These are phyloP conservation scores for Enteromius anoplus DNA, from an alignment of 2,797 vertebrate genomes.

Conservation along the genomic window DNA sequence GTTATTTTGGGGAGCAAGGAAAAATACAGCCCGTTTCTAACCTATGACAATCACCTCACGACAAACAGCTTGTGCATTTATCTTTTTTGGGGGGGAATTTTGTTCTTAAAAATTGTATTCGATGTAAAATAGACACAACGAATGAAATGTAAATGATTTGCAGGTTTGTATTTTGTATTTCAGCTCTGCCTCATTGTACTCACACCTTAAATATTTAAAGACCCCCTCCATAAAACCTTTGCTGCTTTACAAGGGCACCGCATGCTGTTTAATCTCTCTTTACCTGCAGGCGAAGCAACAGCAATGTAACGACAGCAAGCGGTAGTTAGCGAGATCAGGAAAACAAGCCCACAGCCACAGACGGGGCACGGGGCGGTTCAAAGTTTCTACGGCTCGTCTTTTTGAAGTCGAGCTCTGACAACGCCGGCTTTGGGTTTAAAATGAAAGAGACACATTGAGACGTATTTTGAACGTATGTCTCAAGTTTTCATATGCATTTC, in stretches of 20 bases:
- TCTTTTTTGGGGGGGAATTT: conserved; percentile 43
- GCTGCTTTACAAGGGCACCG: conserved; percentile 68
- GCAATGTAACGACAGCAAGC: conserved; percentile 65
- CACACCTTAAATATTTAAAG: conserved; percentile 83
- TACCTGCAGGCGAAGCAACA: conserved; percentile 75
- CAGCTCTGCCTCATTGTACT: conserved; percentile 69
- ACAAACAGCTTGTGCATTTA: conserved; percentile 46
- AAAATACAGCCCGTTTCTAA: background rate
- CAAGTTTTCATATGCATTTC: conserved; percentile 58
- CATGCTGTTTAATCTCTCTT: conserved; percentile 77
- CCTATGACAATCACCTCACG: background rate
- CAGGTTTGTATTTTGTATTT: conserved; percentile 70
- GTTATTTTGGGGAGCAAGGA: background rate
- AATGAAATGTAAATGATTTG: conserved; percentile 74
- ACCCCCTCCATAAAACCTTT: conserved; percentile 73
- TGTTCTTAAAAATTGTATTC: conserved; percentile 57
- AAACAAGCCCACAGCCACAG: conserved; percentile 51
- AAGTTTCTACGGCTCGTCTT: conserved; percentile 66
- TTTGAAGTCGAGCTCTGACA: conserved; percentile 61
- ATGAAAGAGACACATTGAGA: conserved; percentile 52
- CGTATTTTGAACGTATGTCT: conserved; percentile 44
- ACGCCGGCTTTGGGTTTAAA: conserved; percentile 66
- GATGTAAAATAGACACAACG: conserved; percentile 55
- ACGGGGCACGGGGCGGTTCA: conserved; percentile 67
- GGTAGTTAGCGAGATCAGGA: conserved; percentile 65